Evolutionary conservation across 2,888 invertebrate genomes (phyloP).

Genomic region (Xanthia icteritia): DNA sequence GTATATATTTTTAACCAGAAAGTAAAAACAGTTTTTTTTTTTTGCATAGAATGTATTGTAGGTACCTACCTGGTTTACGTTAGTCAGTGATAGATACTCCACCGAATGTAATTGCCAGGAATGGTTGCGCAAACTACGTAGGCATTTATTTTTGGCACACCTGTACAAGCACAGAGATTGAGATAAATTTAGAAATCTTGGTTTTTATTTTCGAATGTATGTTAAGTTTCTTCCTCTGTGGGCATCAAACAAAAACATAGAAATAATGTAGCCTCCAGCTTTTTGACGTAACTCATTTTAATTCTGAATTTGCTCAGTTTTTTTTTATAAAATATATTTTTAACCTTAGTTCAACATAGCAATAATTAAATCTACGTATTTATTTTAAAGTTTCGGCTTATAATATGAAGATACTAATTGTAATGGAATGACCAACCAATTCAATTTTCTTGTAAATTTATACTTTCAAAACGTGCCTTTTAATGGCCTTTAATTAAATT

Average conservation of each 20-base stretch:
- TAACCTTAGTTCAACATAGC: background rate
- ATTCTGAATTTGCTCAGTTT: background rate
- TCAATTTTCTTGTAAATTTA: too few relatives aligned
- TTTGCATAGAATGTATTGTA: background rate
- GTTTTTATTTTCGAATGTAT: conserved; percentile 20
- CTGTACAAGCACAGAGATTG: conserved; percentile 23
- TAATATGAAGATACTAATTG: background rate
- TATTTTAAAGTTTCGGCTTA: background rate
- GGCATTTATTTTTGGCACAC: conserved; percentile 53
- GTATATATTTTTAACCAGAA: background rate
- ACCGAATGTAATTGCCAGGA: conserved; percentile 31
- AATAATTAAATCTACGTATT: background rate
- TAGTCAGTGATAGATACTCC: conserved; percentile 16
- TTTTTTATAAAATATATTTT: background rate
- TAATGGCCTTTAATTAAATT: too few relatives aligned
- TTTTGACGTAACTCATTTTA: background rate
- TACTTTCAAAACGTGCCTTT: too few relatives aligned
- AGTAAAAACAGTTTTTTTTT: background rate
- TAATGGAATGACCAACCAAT: too few relatives aligned
- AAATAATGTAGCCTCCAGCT: background rate
- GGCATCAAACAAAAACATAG: background rate
- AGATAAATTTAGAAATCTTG: conserved; percentile 42
- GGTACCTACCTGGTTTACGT: background rate
- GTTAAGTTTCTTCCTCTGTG: conserved; percentile 5
- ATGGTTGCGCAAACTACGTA: conserved; percentile 44